These are phyloP conservation scores for Eublepharis macularius DNA, from an alignment of 2,113 vertebrate genomes.

Conservation along the genomic window DNA sequence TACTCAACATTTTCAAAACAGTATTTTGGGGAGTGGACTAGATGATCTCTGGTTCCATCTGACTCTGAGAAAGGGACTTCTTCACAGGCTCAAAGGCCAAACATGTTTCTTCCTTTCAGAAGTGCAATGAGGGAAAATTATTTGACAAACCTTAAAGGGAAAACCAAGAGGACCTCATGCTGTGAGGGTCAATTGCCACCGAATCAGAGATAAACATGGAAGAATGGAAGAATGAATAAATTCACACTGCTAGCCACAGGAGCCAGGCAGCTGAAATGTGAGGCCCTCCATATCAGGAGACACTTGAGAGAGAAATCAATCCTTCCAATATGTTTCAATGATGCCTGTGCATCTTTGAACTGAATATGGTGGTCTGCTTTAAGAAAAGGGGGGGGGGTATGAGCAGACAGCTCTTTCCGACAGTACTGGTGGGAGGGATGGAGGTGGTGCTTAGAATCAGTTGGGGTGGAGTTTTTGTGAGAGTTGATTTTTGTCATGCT, in stretches of 20 bases:
- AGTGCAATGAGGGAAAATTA: not conserved
- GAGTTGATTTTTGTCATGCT: slow-evolving; percentile 52
- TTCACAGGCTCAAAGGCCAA: not conserved
- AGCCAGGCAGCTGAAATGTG: not conserved
- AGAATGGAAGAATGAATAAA: not conserved
- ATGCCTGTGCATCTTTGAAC: not conserved
- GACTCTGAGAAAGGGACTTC: not conserved
- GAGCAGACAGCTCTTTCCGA: not conserved
- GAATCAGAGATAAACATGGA: not conserved
- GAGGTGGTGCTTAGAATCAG: slow-evolving; percentile 39
- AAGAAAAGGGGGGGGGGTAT: not conserved
- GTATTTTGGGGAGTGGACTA: not conserved
- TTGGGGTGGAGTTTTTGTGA: slow-evolving; percentile 10
- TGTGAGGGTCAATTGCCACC: not conserved
- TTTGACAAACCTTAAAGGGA: not conserved
- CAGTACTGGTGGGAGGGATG: not conserved
- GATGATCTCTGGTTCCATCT: not conserved
- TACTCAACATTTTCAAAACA: not conserved
- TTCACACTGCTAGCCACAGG: not conserved
- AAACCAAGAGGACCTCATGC: not conserved
- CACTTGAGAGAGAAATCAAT: too few species aligned
- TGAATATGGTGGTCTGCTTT: not conserved
- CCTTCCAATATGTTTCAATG: not conserved
- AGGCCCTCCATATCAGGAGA: not conserved
- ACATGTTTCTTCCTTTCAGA: not conserved